Evolutionary conservation across 2,797 vertebrate genomes (phyloP), one percentile per base, ranked within the genome.

Genomic region (Balearica regulorum): DNA sequence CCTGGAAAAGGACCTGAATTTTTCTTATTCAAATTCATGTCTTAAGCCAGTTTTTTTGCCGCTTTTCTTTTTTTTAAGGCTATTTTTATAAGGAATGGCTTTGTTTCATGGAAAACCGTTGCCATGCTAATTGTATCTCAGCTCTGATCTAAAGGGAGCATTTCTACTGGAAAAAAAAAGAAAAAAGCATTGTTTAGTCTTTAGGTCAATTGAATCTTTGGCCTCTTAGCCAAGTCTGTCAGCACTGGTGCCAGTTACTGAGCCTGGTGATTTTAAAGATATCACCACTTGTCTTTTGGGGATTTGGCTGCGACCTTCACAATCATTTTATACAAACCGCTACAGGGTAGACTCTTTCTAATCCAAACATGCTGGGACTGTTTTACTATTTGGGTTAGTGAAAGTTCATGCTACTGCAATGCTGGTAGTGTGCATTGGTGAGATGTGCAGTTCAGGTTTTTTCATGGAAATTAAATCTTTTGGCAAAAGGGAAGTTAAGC

Each of bases 131-230:
- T 60, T 14, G 37, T 71, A 41, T 80, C 80, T 84, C 83, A 80
- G 17, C 48, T 83, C n/a, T 89, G 55, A 84, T 88, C 43, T 83
- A 91, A 90, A 82, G 82, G 57, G 35, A 91, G 25, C 8, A 39
- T 81, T 94, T 94, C 46, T 54, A 79, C 19, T 10, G 46, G 24
- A 53, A 76, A 39, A 54, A 66, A 49, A 68, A 25, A 58, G 71
- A 35, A 55, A 35, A 53, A 8, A 5, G 0, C 44, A 51, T 58
- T 90, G 57, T 86, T 97, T 92, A 86, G 65, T 96, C 84, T 83
- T 92, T 57, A 90, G 82, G 84, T 93, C 85, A 91, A 25, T 70
- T 93, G 93, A 93, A 79, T 91, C 72, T 78, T 76, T 94, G 89
- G 70, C 79, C 54, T 93, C 54, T 69, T 58, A 90, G 80, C 87